Percentiles rank a stretch among this genome's conserved stretches.
phyloP scores from a whole-genome alignment of 2,797 vertebrate species.

The Gallinago nigripennis region DNA sequence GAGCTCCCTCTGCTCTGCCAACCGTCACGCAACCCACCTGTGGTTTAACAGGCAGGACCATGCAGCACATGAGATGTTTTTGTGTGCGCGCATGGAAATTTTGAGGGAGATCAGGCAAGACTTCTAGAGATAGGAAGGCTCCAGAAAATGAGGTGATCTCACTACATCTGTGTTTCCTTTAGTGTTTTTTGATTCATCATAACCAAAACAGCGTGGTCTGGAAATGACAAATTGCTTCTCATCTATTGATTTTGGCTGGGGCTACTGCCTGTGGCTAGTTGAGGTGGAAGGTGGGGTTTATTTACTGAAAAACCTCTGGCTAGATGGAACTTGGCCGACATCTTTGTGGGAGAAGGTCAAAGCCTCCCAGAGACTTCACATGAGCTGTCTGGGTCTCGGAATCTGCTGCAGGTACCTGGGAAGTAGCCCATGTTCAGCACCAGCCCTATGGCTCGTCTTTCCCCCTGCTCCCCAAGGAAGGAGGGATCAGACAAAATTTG shows the following conservation, averaged over 20 bases:
- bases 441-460: accelerated
- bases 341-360: not conserved
- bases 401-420: not conserved
- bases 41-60: accelerated
- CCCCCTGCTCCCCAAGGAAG: not conserved
- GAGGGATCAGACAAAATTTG: not conserved
- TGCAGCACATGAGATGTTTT: accelerated
- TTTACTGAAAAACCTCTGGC: not conserved
- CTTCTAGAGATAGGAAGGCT: slow-evolving; percentile 22
- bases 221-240: slow-evolving; percentile 29
- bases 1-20: not conserved
- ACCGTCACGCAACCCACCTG: accelerated
- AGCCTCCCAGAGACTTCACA: not conserved
- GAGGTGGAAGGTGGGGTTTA: slow-evolving; percentile 20
- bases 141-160: slow-evolving; percentile 46
- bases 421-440: accelerated
- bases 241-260: slow-evolving; percentile 36
- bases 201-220: not conserved
- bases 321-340: not conserved
- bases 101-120: not conserved
- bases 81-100: not conserved
- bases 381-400: not conserved
- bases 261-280: not conserved
- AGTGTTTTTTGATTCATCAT: slow-evolving; percentile 13
- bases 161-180: slow-evolving; percentile 21